A percentile compares a stretch with the other conserved stretches of the same genome.
Conservation (phyloP, 2,888 invertebrate species). For the Polymixis lichenea region DNA sequence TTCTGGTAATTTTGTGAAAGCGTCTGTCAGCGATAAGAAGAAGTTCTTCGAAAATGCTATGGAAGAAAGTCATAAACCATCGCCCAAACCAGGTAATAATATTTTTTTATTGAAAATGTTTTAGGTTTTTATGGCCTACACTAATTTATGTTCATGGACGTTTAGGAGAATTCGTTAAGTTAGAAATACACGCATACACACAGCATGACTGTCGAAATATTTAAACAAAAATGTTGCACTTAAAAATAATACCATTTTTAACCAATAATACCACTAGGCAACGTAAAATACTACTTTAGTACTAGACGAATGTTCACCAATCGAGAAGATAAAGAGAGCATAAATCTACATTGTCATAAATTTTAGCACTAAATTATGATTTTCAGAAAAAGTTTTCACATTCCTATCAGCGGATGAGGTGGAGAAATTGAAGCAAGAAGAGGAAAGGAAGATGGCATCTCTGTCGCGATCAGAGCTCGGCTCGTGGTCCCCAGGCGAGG, state of each 20-base stretch:
- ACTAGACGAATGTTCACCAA: not conserved
- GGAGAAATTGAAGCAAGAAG: slow-evolving; percentile 98
- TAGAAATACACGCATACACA: too few species aligned
- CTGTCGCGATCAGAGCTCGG: slow-evolving; percentile 92
- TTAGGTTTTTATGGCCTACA: too few species aligned
- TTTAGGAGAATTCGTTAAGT: too few species aligned
- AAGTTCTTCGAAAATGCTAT: slow-evolving; percentile 99
- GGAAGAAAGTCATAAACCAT: slow-evolving; percentile 97
- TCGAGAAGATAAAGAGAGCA: not conserved
- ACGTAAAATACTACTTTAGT: not conserved
- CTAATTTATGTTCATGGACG: too few species aligned
- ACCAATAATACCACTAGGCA: not conserved
- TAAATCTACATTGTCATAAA: too few species aligned
- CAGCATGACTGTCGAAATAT: not conserved
- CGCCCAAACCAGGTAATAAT: slow-evolving; percentile 94
- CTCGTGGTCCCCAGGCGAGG: slow-evolving; percentile 87
- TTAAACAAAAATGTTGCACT: slow-evolving; percentile 2
- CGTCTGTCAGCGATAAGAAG: slow-evolving; percentile 97
- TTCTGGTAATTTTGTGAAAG: slow-evolving; percentile 94
- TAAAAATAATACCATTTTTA: not conserved
- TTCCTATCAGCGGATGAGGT: slow-evolving; percentile 98
- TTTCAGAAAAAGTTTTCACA: slow-evolving; percentile 96
- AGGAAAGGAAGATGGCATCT: slow-evolving; percentile 96
- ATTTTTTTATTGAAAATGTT: not conserved
- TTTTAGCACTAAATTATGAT: not conserved